Conservation (phyloP, 2,888 invertebrate genomes). For the Patella ulyssiponensis region DNA sequence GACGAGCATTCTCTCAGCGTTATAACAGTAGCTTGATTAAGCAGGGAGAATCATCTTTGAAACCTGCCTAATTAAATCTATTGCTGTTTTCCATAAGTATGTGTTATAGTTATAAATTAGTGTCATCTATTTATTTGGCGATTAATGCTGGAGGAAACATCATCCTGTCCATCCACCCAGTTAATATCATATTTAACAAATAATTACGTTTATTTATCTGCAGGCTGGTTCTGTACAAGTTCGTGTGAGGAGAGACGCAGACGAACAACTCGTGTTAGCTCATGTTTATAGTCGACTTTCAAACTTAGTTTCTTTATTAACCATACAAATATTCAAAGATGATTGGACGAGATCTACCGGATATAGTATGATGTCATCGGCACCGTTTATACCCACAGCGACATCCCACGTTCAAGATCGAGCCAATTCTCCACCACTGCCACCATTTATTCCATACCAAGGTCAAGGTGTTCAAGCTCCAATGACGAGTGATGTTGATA, state of each 20-base stretch:
- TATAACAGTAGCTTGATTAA: too few relatives aligned
- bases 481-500: not conserved
- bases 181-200: not conserved
- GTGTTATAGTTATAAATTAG: too few relatives aligned
- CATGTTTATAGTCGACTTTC: conserved; percentile 77
- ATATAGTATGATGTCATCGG: conserved; percentile 51
- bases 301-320: conserved; percentile 75
- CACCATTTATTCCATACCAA: not conserved
- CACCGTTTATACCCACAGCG: not conserved
- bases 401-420: not conserved
- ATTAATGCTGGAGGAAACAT: too few relatives aligned
- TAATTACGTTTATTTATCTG: conserved; percentile 26
- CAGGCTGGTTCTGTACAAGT: conserved; percentile 77
- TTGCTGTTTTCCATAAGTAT: too few relatives aligned
- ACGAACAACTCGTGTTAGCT: conserved; percentile 77
- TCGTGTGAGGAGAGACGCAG: conserved; percentile 77
- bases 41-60: too few relatives aligned
- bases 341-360: conserved; percentile 71
- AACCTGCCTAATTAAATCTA: too few relatives aligned
- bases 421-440: not conserved
- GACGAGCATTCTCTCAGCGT: too few relatives aligned
- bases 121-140: too few relatives aligned
- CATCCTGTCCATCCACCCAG: too few relatives aligned
- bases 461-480: not conserved
- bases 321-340: conserved; percentile 76